Percentiles rank a stretch among this genome's conserved stretches.
Conservation (phyloP, 1,140 invertebrate species). For the Ruditapes philippinarum region DNA sequence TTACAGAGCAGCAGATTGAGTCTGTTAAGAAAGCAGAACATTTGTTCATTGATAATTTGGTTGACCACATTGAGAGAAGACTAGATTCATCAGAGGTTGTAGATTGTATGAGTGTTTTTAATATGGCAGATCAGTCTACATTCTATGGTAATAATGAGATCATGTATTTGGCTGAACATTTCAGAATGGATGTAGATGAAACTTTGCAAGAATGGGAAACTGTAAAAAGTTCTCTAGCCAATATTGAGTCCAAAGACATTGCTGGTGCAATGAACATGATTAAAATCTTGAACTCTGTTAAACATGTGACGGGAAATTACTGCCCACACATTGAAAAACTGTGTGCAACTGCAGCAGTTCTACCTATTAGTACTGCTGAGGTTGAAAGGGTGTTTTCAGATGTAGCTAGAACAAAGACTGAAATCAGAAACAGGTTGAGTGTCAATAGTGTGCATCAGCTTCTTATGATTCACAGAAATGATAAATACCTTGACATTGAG, state of each 20-base stretch:
- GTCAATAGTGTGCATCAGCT: conserved; percentile 12
- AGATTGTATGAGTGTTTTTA: conserved; percentile 4
- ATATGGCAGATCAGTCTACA: neutral
- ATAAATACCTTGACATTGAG: conserved; percentile 28
- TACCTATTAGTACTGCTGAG: conserved; percentile 31
- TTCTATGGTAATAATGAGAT: conserved; percentile 34
- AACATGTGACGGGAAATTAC: neutral
- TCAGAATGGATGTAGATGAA: neutral
- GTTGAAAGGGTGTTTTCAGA: conserved; percentile 46
- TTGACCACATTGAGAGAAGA: neutral
- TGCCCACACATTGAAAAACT: neutral
- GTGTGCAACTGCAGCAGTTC: conserved; percentile 1
- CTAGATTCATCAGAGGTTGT: neutral
- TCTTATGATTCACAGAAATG: conserved; percentile 23
- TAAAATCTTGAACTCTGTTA: neutral
- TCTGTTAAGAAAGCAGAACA: neutral
- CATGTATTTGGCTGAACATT: conserved; percentile 1
- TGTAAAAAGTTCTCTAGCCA: neutral
- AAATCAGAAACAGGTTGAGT: conserved; percentile 17
- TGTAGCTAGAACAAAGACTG: neutral
- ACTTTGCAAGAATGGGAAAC: neutral
- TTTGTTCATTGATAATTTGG: conserved; percentile 7
- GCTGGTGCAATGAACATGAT: neutral
- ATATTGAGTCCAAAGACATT: neutral
- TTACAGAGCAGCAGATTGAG: neutral